phyloP scores from a whole-genome alignment of 2,113 vertebrate species.

The Megaceryle maxima region DNA sequence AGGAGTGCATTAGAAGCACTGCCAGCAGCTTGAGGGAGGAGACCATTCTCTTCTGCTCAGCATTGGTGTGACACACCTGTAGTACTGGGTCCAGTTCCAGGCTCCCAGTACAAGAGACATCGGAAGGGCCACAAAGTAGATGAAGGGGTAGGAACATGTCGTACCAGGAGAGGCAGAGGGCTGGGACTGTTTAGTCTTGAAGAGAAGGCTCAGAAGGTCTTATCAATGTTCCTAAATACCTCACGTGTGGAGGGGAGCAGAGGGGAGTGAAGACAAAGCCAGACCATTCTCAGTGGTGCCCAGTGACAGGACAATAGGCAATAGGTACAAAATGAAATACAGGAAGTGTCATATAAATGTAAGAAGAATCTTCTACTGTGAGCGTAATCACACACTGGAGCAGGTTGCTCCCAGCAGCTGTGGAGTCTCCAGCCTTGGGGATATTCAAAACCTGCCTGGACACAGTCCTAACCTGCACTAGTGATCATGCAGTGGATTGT shows the following conservation, averaged over 20 bases:
- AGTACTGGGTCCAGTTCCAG: neutral
- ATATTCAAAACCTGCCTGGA: neutral
- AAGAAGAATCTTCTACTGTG: neutral
- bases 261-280: neutral
- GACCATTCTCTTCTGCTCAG: neutral
- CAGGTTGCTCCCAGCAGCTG: neutral
- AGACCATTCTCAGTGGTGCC: neutral
- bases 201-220: neutral
- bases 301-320: neutral
- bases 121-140: neutral
- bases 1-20: neutral
- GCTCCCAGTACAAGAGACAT: fast-evolving
- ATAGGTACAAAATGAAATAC: neutral
- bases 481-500: neutral
- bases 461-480: neutral
- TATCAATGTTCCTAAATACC: neutral
- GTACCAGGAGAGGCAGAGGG: neutral
- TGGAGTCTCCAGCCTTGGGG: neutral
- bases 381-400: neutral
- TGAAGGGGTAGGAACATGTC: neutral
- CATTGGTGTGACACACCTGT: neutral
- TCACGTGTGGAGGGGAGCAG: fast-evolving
- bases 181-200: neutral
- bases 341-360: neutral
- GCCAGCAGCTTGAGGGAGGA: neutral